Percentiles rank a stretch among this genome's conserved stretches.
phyloP scores from a whole-genome alignment of 2,797 vertebrate species.

The Lindbergichthys nudifrons region DNA sequence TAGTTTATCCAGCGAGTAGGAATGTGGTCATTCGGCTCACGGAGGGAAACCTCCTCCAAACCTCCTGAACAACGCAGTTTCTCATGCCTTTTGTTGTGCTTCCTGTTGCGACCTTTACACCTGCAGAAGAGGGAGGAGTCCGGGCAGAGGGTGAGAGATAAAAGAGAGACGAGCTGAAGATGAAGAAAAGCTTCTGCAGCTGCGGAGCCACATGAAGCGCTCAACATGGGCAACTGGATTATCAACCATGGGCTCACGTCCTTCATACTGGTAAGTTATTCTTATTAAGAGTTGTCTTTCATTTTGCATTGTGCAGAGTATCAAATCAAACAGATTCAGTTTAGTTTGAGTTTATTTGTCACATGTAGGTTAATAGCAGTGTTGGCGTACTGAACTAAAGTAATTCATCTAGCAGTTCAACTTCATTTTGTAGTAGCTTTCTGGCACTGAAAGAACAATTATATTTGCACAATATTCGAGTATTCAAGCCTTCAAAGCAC shows the following conservation, averaged over 20 bases:
- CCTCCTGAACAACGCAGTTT: not conserved
- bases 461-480: no score
- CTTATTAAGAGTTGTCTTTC: not conserved
- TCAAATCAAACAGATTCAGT: no score
- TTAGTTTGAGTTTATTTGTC: no score
- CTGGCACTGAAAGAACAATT: no score
- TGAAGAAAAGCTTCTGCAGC: constrained; percentile 1
- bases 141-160: constrained; percentile 15
- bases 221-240: constrained; percentile 89
- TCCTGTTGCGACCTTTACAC: constrained; percentile 13
- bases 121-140: constrained; percentile 65
- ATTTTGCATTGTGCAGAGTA: no score
- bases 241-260: constrained; percentile 88
- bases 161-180: not conserved
- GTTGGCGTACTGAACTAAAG: no score
- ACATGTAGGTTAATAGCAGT: no score
- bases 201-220: not conserved
- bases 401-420: no score
- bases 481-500: no score
- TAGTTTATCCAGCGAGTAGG: not conserved
- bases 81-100: not conserved
- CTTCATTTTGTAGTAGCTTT: no score
- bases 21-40: constrained; percentile 46
- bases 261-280: constrained; percentile 86
- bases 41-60: not conserved